These are phyloP conservation scores for Berghia stephanieae DNA, from an alignment of 1,140 invertebrate genomes.

Conservation along the genomic window DNA sequence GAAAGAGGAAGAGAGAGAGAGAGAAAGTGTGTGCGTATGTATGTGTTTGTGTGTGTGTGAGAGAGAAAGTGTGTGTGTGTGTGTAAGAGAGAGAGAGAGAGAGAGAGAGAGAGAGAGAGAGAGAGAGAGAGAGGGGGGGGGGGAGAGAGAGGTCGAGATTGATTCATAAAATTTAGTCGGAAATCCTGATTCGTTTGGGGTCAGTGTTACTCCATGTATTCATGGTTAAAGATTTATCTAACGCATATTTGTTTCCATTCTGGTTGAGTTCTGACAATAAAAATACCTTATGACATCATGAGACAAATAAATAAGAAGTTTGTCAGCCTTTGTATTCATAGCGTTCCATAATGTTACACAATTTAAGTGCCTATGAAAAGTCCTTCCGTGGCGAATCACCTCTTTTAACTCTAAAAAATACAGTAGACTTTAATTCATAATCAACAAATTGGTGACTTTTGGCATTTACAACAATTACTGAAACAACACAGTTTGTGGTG, in stretches of 20 bases:
- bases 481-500: no score
- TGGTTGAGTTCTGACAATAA: not conserved
- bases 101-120: not conserved
- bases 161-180: no score
- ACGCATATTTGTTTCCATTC: not conserved
- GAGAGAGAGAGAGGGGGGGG: not conserved
- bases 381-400: no score
- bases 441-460: no score
- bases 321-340: constrained; percentile 36
- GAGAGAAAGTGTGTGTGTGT: not conserved
- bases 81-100: not conserved
- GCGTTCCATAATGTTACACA: no score
- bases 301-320: constrained; percentile 48
- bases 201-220: not conserved
- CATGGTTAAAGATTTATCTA: not conserved
- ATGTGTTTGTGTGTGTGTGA: not conserved
- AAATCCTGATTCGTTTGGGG: no score
- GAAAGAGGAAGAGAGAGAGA: not conserved
- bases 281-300: not conserved
- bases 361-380: no score
- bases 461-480: no score
- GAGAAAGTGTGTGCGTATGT: not conserved
- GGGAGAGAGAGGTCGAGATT: not conserved
- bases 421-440: no score
- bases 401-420: no score